Conservation (phyloP, 2,797 vertebrate species). For the Amniataba percoides region DNA sequence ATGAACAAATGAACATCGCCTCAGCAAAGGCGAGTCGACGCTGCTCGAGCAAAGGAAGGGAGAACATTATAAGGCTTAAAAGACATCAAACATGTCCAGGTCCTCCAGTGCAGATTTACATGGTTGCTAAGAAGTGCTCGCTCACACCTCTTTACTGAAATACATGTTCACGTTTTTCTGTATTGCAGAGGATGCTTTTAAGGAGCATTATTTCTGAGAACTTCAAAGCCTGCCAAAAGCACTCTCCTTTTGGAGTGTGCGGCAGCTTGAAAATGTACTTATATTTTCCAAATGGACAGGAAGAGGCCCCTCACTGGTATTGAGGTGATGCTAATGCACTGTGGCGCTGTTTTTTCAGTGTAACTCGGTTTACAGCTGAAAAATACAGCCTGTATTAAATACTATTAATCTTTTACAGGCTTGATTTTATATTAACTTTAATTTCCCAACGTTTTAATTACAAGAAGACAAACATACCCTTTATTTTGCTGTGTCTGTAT, state of each 20-base stretch:
- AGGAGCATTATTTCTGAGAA: slow-evolving; percentile 84
- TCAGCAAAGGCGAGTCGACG: slow-evolving; percentile 24
- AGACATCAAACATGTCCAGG: slow-evolving; percentile 68
- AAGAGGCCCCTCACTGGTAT: slow-evolving; percentile 80
- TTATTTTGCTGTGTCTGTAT: slow-evolving; percentile 59
- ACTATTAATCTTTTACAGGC: slow-evolving; percentile 68
- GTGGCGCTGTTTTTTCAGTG: slow-evolving; percentile 63
- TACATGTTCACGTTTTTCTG: slow-evolving; percentile 75
- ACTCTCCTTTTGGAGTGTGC: slow-evolving; percentile 80
- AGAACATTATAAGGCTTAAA: slow-evolving; percentile 40
- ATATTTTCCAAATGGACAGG: slow-evolving; percentile 87
- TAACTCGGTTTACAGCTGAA: slow-evolving; percentile 62
- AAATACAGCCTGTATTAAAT: slow-evolving; percentile 64
- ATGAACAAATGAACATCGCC: slow-evolving; percentile 17
- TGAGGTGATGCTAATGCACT: slow-evolving; percentile 83
- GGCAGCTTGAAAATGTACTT: slow-evolving; percentile 84
- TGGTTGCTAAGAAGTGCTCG: slow-evolving; percentile 69
- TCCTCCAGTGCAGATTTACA: slow-evolving; percentile 67
- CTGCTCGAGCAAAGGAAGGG: neutral
- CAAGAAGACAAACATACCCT: slow-evolving; percentile 53
- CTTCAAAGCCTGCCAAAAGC: slow-evolving; percentile 87
- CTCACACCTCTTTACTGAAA: slow-evolving; percentile 77
- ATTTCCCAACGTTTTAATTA: slow-evolving; percentile 61
- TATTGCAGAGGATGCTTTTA: slow-evolving; percentile 84
- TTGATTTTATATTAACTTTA: slow-evolving; percentile 62